These are phyloP conservation scores for Rhyacophila evoluta DNA, from an alignment of 2,888 invertebrate genomes.

Conservation along the genomic window DNA sequence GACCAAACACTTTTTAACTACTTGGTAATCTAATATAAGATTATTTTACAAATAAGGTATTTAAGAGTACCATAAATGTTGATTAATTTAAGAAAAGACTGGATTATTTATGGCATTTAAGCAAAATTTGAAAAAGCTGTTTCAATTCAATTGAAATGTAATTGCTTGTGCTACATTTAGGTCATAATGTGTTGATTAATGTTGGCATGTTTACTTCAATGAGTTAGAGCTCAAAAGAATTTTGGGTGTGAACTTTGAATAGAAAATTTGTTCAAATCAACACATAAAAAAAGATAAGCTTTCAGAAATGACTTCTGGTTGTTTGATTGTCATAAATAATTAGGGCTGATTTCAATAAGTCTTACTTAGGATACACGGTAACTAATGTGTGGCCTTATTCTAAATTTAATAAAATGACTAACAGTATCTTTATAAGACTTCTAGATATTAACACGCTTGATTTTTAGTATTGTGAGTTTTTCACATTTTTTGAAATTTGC, in stretches of 20 bases:
- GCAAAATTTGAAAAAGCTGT: background rate
- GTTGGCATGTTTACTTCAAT: too few species aligned
- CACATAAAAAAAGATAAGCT: background rate
- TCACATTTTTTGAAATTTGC: background rate
- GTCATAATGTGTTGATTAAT: too few species aligned
- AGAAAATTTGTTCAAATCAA: background rate
- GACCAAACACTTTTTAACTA: conserved; percentile 8
- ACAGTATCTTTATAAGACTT: conserved; percentile 48
- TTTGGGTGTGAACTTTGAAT: too few species aligned
- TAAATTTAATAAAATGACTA: conserved; percentile 40
- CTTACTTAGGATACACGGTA: conserved; percentile 46
- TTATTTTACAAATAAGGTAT: conserved; percentile 11
- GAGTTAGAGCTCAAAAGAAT: too few species aligned
- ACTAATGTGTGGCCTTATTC: conserved; percentile 53
- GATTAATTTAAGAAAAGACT: background rate
- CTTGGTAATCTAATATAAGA: background rate
- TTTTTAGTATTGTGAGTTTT: background rate
- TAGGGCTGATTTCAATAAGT: background rate
- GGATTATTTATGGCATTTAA: background rate
- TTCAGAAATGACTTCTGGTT: background rate
- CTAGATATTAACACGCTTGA: background rate
- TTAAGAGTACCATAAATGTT: conserved; percentile 15
- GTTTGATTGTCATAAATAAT: background rate
- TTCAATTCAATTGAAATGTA: too few species aligned
- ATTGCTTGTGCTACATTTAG: too few species aligned